Evolutionary conservation across 2,797 vertebrate species (phyloP).

Genomic region (Perdix hodgsoniae): DNA sequence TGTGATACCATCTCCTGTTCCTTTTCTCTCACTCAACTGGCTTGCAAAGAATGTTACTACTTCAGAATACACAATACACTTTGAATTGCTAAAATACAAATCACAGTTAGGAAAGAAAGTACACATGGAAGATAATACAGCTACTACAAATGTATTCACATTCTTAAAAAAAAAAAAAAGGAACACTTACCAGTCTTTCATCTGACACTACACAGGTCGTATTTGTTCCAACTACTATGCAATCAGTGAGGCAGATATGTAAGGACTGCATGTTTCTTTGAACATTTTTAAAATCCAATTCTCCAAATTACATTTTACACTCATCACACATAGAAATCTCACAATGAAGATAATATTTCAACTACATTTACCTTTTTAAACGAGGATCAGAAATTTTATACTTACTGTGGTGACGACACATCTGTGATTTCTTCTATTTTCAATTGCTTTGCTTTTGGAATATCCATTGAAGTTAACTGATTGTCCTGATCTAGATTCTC

Average conservation of each 20-base stretch:
- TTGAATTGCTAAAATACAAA: background rate
- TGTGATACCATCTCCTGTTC: background rate
- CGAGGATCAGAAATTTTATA: background rate
- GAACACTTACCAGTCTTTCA: background rate
- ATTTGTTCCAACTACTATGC: background rate
- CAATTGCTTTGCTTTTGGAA: constrained; percentile 89
- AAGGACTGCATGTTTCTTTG: background rate
- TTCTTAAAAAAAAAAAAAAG: background rate
- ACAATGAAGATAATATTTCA: background rate
- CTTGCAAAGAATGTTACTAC: background rate
- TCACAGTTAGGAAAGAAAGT: background rate
- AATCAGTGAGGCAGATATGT: accelerated
- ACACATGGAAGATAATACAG: background rate
- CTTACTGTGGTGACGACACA: constrained; percentile 69
- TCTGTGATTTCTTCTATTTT: constrained; percentile 89
- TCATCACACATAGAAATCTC: background rate
- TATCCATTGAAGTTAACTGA: constrained; percentile 74
- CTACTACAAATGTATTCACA: accelerated
- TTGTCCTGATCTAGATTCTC: constrained; percentile 56
- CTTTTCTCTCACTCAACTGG: background rate
- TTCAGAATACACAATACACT: background rate
- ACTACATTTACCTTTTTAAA: background rate
- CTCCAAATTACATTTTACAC: background rate
- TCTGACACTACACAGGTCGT: background rate
- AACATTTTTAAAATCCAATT: background rate